phyloP scores from a whole-genome alignment of 2,797 vertebrate genomes.

The Lacerta viridis region DNA sequence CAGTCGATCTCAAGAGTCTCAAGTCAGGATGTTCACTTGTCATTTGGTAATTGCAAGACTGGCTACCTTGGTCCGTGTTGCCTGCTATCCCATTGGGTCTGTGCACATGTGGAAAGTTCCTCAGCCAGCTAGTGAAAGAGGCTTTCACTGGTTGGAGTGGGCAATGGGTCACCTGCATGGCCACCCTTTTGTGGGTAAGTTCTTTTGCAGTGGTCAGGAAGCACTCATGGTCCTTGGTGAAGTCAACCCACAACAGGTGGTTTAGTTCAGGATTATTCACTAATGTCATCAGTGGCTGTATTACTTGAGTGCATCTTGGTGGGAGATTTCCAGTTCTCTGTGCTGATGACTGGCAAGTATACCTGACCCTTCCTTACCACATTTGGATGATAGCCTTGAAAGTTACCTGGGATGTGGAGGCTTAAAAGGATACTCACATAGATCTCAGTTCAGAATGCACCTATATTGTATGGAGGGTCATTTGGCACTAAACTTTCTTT shows the following conservation, averaged over 20 bases:
- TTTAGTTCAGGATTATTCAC: conserved; percentile 56
- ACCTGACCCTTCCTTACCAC: conserved; percentile 57
- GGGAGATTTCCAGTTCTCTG: conserved; percentile 41
- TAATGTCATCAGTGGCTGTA: conserved; percentile 71
- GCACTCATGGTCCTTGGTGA: conserved; percentile 47
- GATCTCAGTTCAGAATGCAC: conserved; percentile 73
- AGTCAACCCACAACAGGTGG: conserved; percentile 40
- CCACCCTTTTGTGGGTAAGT: conserved; percentile 54
- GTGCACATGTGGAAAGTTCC: neutral
- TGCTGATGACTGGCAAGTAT: conserved; percentile 74
- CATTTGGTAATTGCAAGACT: neutral
- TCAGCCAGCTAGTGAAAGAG: neutral
- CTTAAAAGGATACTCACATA: conserved; percentile 59
- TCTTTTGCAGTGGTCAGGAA: conserved; percentile 63
- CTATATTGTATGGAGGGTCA: conserved; percentile 64
- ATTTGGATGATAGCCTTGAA: conserved; percentile 77
- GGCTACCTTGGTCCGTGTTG: neutral
- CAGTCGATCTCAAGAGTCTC: neutral
- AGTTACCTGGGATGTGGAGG: conserved; percentile 55
- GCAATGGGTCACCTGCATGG: neutral
- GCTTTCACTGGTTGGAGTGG: accelerated
- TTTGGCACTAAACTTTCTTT: conserved; percentile 64
- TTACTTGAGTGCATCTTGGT: conserved; percentile 69
- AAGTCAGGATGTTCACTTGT: neutral
- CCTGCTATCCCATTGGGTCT: neutral